A percentile compares a stretch with the other conserved stretches of the same genome.
These are phyloP conservation scores for Digitonthophagus gazella DNA, from an alignment of 2,888 invertebrate species.

Conservation along the genomic window DNA sequence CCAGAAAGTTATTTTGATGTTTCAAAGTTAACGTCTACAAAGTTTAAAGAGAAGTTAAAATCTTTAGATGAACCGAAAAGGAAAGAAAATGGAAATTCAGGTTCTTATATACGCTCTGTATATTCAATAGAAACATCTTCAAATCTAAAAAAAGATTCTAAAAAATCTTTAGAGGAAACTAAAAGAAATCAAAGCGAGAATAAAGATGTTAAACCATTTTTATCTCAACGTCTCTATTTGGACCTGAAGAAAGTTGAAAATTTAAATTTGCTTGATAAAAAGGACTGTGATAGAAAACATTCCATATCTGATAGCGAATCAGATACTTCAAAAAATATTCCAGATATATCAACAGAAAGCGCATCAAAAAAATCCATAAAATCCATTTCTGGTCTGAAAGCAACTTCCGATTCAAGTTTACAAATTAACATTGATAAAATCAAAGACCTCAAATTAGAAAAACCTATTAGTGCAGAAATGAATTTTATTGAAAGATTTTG, in stretches of 20 bases:
- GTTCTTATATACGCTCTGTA: too few relatives aligned
- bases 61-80: not conserved
- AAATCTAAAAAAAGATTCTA: not conserved
- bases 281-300: constrained; percentile 27
- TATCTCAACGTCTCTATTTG: constrained; percentile 42
- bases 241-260: constrained; percentile 40
- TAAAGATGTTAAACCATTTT: constrained; percentile 32
- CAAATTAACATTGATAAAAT: constrained; percentile 30
- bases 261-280: constrained; percentile 34
- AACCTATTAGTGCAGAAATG: not conserved
- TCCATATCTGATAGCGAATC: constrained; percentile 41
- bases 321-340: constrained; percentile 51
- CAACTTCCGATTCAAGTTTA: constrained; percentile 23
- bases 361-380: constrained; percentile 17
- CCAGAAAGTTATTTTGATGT: not conserved
- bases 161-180: not conserved
- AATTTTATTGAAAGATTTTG: constrained; percentile 5
- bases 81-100: too few relatives aligned
- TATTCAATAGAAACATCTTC: not conserved
- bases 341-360: constrained; percentile 47
- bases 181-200: not conserved
- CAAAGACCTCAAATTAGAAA: constrained; percentile 31
- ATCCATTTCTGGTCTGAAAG: not conserved
- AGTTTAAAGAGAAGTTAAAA: not conserved
- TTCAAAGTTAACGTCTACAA: not conserved